Evolutionary conservation across 2,888 invertebrate species (phyloP).

Genomic region (Trissolcus brochymenae): DNA sequence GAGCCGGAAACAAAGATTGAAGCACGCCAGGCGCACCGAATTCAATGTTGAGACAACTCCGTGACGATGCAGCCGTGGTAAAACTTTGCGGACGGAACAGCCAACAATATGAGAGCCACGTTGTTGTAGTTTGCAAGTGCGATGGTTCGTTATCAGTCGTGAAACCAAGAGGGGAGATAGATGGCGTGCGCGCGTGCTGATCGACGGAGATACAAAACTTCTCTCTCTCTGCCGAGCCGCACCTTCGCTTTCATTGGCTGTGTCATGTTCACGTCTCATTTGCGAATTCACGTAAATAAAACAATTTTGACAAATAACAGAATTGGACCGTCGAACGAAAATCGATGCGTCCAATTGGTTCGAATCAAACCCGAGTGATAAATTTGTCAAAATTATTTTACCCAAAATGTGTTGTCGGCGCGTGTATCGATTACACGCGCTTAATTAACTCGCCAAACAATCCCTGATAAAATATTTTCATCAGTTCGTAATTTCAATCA

Average conservation of each 20-base stretch:
- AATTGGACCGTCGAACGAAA: not conserved
- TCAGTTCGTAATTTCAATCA: conserved; percentile 14
- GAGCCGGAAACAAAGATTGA: conserved; percentile 58
- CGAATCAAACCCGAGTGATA: conserved; percentile 24
- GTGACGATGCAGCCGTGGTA: conserved; percentile 51
- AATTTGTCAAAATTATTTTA: conserved; percentile 29
- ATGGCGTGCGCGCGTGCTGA: conserved; percentile 12
- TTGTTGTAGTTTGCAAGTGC: conserved; percentile 55
- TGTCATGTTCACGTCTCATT: not conserved
- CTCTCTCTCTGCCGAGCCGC: conserved; percentile 12
- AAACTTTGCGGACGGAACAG: conserved; percentile 58
- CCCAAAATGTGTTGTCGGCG: conserved; percentile 10
- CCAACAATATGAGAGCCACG: conserved; percentile 56
- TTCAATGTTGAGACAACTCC: conserved; percentile 57
- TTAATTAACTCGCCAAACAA: conserved; percentile 30
- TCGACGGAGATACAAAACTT: conserved; percentile 17
- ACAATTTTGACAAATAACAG: too few relatives aligned
- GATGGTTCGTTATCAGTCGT: conserved; percentile 55
- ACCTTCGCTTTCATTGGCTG: conserved; percentile 8
- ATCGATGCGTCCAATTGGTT: conserved; percentile 6
- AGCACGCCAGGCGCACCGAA: conserved; percentile 47
- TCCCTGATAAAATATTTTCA: conserved; percentile 19
- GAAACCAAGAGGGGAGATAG: conserved; percentile 26
- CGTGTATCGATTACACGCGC: conserved; percentile 21
- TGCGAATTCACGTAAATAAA: too few relatives aligned